phyloP scores from a whole-genome alignment of 2,113 vertebrate species.

The Syngnathus scovelli region DNA sequence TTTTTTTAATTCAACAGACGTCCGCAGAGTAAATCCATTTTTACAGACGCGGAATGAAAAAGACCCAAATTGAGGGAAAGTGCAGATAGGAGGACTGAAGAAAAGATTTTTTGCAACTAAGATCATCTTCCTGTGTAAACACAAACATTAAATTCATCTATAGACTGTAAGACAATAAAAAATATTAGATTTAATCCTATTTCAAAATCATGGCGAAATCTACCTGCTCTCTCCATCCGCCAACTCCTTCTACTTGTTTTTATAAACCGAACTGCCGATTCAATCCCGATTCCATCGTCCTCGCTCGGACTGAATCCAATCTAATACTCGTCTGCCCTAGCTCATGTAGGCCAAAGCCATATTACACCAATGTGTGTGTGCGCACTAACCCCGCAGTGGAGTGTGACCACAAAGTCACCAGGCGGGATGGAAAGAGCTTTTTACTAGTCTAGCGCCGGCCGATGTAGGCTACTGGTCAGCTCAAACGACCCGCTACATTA shows the following conservation, averaged over 20 bases:
- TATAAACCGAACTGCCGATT: not conserved
- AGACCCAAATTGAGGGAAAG: not conserved
- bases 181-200: too few species aligned
- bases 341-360: constrained; percentile 16
- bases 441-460: not conserved
- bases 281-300: not conserved
- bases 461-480: constrained; percentile 16
- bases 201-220: not conserved
- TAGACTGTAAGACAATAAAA: too few species aligned
- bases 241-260: not conserved
- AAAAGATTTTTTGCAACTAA: too few species aligned
- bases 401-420: constrained; percentile 30
- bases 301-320: constrained; percentile 47
- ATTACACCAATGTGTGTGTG: constrained; percentile 8
- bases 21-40: constrained; percentile 16
- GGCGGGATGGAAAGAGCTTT: constrained; percentile 39
- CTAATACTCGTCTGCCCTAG: constrained; percentile 39
- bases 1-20: constrained; percentile 20
- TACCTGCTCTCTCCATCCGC: not conserved
- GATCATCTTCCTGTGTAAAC: too few species aligned
- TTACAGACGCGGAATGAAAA: constrained; percentile 17
- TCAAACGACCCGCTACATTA: constrained; percentile 36
- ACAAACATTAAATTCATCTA: too few species aligned
- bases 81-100: not conserved
- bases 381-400: constrained; percentile 12